A percentile compares a stretch with the other conserved stretches of the same genome.
phyloP scores from a whole-genome alignment of 2,113 vertebrate genomes.

The Felis catus region DNA sequence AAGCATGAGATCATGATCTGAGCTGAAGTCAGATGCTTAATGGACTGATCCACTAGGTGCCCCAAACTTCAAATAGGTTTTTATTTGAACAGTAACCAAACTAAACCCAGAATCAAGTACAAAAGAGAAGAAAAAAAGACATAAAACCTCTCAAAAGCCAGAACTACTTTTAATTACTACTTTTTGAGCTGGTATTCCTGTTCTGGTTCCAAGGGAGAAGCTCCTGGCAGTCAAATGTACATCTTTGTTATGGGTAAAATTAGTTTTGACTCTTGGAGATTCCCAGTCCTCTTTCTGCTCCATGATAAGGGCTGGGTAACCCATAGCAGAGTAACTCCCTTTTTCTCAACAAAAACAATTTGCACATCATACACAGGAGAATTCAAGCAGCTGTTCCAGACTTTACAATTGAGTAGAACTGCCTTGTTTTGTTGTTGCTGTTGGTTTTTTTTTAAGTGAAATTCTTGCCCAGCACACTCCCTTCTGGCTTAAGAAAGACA shows the following conservation, averaged over 20 bases:
- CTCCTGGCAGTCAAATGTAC: neutral
- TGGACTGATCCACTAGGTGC: too few species aligned
- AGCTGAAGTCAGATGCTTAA: too few species aligned
- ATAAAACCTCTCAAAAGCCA: neutral
- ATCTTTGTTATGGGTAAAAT: conserved; percentile 7
- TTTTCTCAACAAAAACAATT: conserved; percentile 30
- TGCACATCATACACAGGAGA: neutral
- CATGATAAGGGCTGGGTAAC: neutral
- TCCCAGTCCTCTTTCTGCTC: neutral
- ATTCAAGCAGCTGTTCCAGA: neutral
- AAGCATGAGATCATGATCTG: too few species aligned
- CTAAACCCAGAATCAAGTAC: neutral
- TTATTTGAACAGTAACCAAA: conserved; percentile 35
- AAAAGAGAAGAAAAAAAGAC: neutral
- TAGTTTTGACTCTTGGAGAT: neutral
- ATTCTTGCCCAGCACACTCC: neutral
- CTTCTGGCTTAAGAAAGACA: neutral
- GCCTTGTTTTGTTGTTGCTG: neutral
- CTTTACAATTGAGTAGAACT: neutral
- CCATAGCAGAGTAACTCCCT: neutral
- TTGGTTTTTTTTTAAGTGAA: neutral
- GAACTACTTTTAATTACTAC: conserved; percentile 1
- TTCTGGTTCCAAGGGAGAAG: neutral
- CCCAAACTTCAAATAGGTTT: neutral
- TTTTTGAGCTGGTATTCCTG: conserved; percentile 7